Conservation (phyloP, 2,113 vertebrate genomes). For the Nansenia antarctica region DNA sequence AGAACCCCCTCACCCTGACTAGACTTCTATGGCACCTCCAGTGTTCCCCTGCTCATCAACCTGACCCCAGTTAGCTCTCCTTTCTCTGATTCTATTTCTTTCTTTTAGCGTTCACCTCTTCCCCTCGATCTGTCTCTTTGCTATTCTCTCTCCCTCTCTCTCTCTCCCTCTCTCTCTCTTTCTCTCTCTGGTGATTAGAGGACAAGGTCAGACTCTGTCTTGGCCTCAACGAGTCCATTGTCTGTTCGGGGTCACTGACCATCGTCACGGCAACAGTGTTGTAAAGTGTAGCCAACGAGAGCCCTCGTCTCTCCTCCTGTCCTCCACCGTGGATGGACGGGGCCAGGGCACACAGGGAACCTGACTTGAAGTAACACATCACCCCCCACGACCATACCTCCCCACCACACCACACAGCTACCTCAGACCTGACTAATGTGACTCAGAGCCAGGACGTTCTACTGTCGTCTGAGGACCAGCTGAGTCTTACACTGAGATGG, state of each 20-base stretch:
- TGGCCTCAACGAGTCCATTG: slow-evolving; percentile 67
- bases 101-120: neutral
- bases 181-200: slow-evolving; percentile 58
- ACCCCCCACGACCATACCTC: no score
- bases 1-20: neutral
- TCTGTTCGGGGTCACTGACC: slow-evolving; percentile 60
- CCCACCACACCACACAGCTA: no score
- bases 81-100: neutral
- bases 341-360: slow-evolving; percentile 9
- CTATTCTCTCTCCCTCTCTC: neutral
- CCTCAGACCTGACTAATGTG: no score
- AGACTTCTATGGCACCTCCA: neutral
- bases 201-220: slow-evolving; percentile 64
- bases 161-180: neutral
- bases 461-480: no score
- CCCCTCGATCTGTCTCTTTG: neutral
- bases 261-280: slow-evolving; percentile 50
- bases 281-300: slow-evolving; percentile 49
- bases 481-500: no score
- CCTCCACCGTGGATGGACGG: slow-evolving; percentile 39
- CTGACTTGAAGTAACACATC: no score
- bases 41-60: neutral
- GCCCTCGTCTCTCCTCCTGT: slow-evolving; percentile 31
- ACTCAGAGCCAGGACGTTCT: no score
- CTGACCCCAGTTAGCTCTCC: neutral